Base-by-base conservation (phyloP, 2,113 vertebrate species). In the Deroptyus accipitrinus region DNA sequence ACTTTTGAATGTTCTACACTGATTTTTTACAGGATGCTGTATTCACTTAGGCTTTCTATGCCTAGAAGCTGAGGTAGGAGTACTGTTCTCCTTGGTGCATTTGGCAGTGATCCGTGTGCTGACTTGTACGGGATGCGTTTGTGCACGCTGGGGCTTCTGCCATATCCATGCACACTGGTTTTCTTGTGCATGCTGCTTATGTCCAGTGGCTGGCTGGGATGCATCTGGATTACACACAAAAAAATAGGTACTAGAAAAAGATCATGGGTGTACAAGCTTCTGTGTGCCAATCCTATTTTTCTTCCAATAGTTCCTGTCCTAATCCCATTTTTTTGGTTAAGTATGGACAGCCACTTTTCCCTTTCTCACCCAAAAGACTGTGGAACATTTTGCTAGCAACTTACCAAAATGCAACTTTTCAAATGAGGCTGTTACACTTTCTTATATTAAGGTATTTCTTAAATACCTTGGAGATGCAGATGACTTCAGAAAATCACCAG, bases 91-190 rank as follows among this genome's bases (percentile, higher is more conserved):
- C 63, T 55, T n/a, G 8, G 28, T 35, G 15, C 7, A 25, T 10
- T 9, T 5, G 17, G 46, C 9, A 10, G 4, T 6, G 13, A 24
- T 49, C 10, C 9, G 6, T 61, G 17, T 55, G 19, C 28, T 72
- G 12, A 8, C 15, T 0, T 2, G 5, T 13, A 10, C 44, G 27
- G 46, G 15, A 9, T 17, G 22, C 0, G 0, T 23, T 25, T 35
- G 19, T 48, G 7, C 27, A 5, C n/a, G 17, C 20, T 17, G 24
- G 20, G 33, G 8, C 20, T 75, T 83, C n/a, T 2, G 3, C 35
- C 9, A 6, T 11, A 55, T 18, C 17, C 46, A 25, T 10, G 24
- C 11, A 11, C 19, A 8, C 6, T 0, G 0, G 6, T 62, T 51
- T 77, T 68, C 42, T 63, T 63, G 48, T n/a, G 6, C 7, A 2